Percentiles rank a stretch among this genome's conserved stretches.
Conservation (phyloP, 2,113 vertebrate species). For the Daubentonia madagascariensis region DNA sequence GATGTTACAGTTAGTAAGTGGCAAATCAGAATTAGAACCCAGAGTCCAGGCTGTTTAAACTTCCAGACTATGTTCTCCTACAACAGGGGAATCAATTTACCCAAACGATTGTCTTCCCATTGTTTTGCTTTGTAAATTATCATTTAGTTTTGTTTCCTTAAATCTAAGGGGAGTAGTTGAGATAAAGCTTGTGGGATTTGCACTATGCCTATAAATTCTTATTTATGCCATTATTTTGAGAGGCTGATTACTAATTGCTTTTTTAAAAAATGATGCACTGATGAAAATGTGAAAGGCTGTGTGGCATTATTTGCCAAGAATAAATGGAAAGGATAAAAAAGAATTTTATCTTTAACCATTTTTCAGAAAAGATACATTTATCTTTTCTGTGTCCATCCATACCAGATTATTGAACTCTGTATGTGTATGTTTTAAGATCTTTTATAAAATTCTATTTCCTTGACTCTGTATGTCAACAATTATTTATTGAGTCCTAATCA, state of each 20-base stretch:
- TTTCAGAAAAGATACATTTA: not conserved
- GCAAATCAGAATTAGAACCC: not conserved
- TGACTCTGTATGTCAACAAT: not conserved
- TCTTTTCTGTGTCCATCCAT: constrained; percentile 9
- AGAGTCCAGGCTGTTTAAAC: not conserved
- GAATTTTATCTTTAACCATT: not conserved
- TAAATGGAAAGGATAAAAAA: constrained; percentile 31
- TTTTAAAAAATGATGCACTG: constrained; percentile 37
- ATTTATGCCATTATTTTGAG: constrained; percentile 48
- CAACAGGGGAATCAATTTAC: not conserved
- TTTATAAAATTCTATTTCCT: constrained; percentile 33
- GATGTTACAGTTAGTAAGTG: not conserved
- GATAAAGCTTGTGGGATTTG: constrained; percentile 9
- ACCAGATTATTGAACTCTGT: constrained; percentile 18
- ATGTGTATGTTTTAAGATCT: constrained; percentile 21
- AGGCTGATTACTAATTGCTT: not conserved
- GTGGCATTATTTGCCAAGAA: constrained; percentile 45
- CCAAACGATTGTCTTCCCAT: not conserved
- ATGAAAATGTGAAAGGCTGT: constrained; percentile 45
- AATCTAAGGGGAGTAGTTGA: not conserved
- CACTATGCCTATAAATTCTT: constrained; percentile 23
- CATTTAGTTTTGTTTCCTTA: constrained; percentile 15
- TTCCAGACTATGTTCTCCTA: not conserved
- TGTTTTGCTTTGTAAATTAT: not conserved
- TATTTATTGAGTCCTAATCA: constrained; percentile 28